These are phyloP conservation scores for Xyliphius kryptos DNA, from an alignment of 2,113 vertebrate species.

Conservation along the genomic window DNA sequence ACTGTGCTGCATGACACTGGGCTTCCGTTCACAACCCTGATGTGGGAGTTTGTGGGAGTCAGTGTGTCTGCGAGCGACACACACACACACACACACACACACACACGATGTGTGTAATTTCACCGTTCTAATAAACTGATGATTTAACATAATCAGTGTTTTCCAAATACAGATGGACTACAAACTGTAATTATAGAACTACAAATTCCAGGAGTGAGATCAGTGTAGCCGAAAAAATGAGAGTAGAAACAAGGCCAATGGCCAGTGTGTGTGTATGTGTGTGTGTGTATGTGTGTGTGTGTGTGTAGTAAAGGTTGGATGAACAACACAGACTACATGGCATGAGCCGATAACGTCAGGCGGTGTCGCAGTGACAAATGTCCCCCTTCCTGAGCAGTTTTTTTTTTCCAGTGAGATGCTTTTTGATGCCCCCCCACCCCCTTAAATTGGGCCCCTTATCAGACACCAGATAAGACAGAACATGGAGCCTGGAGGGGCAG, in stretches of 20 bases:
- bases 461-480: constrained; percentile 53
- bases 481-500: constrained; percentile 5
- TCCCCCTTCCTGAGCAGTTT: constrained; percentile 57
- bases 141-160: too few relatives aligned
- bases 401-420: constrained; percentile 43
- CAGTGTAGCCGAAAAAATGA: too few relatives aligned
- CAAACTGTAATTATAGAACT: too few relatives aligned
- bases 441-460: constrained; percentile 61
- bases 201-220: too few relatives aligned
- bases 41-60: too few relatives aligned
- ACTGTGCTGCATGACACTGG: constrained; percentile 23
- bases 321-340: constrained; percentile 47
- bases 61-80: too few relatives aligned
- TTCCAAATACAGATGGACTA: too few relatives aligned
- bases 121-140: too few relatives aligned
- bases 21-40: not conserved
- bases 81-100: too few relatives aligned
- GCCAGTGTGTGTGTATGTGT: constrained; percentile 17
- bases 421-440: constrained; percentile 58
- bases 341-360: constrained; percentile 56
- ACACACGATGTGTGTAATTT: too few relatives aligned
- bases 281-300: constrained; percentile 18
- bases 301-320: constrained; percentile 25
- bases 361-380: constrained; percentile 67
- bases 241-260: too few relatives aligned